Evolutionary conservation across 2,888 invertebrate genomes (phyloP).

Genomic region (Siphonodentalium dalli): DNA sequence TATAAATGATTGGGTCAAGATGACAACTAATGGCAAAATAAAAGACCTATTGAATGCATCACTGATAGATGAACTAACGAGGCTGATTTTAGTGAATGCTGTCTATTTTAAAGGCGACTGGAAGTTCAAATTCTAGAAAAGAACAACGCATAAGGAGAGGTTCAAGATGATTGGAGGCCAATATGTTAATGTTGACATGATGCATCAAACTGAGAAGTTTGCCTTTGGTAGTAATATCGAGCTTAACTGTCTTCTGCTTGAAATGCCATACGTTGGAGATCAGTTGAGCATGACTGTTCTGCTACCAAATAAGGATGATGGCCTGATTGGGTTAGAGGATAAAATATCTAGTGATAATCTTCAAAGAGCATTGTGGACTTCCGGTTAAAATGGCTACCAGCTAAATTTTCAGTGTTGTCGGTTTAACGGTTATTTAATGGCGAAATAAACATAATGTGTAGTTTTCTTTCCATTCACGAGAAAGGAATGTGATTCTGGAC

Average conservation of each 20-base stretch:
- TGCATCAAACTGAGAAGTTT: slow-evolving; percentile 72
- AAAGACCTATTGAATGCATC: slow-evolving; percentile 75
- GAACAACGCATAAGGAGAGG: slow-evolving; percentile 65
- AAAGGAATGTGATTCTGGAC: too few species aligned
- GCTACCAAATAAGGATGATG: slow-evolving; percentile 45
- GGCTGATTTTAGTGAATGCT: slow-evolving; percentile 67
- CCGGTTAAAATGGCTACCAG: too few species aligned
- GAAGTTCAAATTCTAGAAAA: slow-evolving; percentile 69
- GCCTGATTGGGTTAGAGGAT: slow-evolving; percentile 37
- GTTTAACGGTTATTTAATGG: too few species aligned
- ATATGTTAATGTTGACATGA: slow-evolving; percentile 73
- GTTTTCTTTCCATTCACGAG: too few species aligned
- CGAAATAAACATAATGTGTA: too few species aligned
- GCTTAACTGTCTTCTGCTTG: slow-evolving; percentile 78
- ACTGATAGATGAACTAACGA: slow-evolving; percentile 49
- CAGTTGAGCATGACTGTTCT: slow-evolving; percentile 52
- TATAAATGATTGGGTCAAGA: slow-evolving; percentile 83
- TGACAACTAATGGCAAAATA: slow-evolving; percentile 83
- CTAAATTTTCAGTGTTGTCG: too few species aligned
- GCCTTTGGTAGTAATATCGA: slow-evolving; percentile 67
- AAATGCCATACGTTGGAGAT: slow-evolving; percentile 72
- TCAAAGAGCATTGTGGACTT: too few species aligned
- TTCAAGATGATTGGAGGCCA: slow-evolving; percentile 68
- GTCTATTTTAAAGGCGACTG: slow-evolving; percentile 68
- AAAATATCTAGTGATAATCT: too few species aligned